Percentiles rank a stretch among this genome's conserved stretches.
Evolutionary conservation across 2,888 invertebrate species (phyloP).

Genomic region (Xestia rhomboidea): DNA sequence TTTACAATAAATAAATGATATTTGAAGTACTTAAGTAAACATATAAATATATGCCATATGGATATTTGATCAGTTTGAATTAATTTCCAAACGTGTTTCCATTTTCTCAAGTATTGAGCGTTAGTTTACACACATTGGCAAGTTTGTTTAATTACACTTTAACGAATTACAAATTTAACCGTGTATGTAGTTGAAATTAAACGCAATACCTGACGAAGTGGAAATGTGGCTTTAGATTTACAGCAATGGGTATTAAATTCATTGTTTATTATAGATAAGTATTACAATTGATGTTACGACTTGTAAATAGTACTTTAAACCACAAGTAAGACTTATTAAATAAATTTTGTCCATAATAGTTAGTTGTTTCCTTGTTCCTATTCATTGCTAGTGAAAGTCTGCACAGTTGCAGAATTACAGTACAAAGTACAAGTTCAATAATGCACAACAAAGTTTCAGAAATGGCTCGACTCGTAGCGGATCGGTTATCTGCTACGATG

Average conservation of each 20-base stretch:
- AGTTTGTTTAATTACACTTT: slow-evolving; percentile 35
- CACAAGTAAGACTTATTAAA: slow-evolving; percentile 68
- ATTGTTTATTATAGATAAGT: slow-evolving; percentile 56
- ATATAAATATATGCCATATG: slow-evolving; percentile 64
- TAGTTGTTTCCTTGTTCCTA: slow-evolving; percentile 24
- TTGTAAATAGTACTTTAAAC: slow-evolving; percentile 67
- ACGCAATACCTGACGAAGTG: slow-evolving; percentile 35
- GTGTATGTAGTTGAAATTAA: slow-evolving; percentile 23
- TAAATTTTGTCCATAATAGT: slow-evolving; percentile 65
- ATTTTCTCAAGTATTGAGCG: slow-evolving; percentile 30
- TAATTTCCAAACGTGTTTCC: slow-evolving; percentile 50
- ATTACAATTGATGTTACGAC: slow-evolving; percentile 62
- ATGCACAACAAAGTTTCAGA: slow-evolving; percentile 6
- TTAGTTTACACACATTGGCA: slow-evolving; percentile 17
- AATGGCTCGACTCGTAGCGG: slow-evolving; percentile 31
- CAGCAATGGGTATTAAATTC: slow-evolving; percentile 47
- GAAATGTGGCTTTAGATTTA: slow-evolving; percentile 41
- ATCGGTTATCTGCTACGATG: slow-evolving; percentile 33
- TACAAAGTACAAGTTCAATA: slow-evolving; percentile 3
- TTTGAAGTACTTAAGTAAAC: slow-evolving; percentile 61
- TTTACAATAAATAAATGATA: slow-evolving; percentile 59
- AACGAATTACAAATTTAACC: slow-evolving; percentile 17
- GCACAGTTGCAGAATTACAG: background rate
- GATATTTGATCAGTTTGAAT: slow-evolving; percentile 57
- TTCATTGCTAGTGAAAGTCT: background rate